Base-by-base conservation (phyloP, 2,888 invertebrate species). In the Polymixis flavicincta region DNA sequence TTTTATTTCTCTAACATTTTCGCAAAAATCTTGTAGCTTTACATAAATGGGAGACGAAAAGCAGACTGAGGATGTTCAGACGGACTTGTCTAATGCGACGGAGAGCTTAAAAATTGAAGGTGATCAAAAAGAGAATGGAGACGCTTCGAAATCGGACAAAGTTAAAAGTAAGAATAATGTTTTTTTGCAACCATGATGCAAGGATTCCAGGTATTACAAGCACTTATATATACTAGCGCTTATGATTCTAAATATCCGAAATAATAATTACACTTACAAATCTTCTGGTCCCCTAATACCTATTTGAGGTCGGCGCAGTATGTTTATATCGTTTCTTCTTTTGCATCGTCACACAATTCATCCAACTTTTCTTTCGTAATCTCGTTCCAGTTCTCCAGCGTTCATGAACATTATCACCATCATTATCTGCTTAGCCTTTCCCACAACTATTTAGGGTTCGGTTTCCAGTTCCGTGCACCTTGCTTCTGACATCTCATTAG, bases 21-120 rank as follows among this genome's bases (percentile, higher is more conserved):
- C 14, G 14, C 4, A 4, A 45, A 54, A 59, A 55, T 42, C 19
- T n/a, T 59, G 14, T 25, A 19, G 22, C n/a, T 22, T 25, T 55
- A 52, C 37, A 42, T 52, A 83, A 88, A 96, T 96, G 96, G 90
- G 92, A 60, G 95, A 95, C 74, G 95, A 94, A 80, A 95, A 94
- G 76, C 86, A 85, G 72, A 57, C 86, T 0, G 93, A 92, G 1
- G 92, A 94, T 75, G 78, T 64, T 54, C 91, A 90, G 68, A 85
- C 87, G 8, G 93, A 93, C 59, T 78, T 91, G 67, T 89, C 92
- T 2, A 89, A 82, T 65, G 91, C 90, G 4, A 90, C 90, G 28
- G 95, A 95, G 65, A 93, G 83, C 72, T 85, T 90, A 50, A 95
- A 94, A 89, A 86, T 91, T 61, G 94, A 94, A 11, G 87, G 87